Evolutionary conservation across 1,140 invertebrate genomes (phyloP), one percentile per base, ranked within the genome.

Genomic region (Oscheius sp.): DNA sequence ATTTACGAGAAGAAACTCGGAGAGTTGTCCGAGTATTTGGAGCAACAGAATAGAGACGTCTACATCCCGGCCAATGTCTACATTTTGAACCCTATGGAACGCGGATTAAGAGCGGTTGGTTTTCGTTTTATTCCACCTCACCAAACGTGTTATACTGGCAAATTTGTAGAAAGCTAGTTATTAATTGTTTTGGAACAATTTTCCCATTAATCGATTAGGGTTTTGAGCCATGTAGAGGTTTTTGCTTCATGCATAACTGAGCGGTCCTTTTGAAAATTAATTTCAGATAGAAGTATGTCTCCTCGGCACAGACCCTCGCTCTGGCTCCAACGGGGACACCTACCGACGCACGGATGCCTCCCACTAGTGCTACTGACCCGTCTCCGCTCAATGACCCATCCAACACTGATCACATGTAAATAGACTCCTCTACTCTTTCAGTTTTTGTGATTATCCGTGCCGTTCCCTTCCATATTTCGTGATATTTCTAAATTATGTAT

Each of bases 61-160:
- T 71, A 71, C 58, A 59, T 61, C 35, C 36, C 23, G 13, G 69
- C 31, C 61, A 46, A 58, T 26, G 34, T 71, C n/a, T 58, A 63
- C 38, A 71, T 71, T 20, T 23, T 59, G 2, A 71, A 71, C 45
- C 69, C 69, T 15, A 71, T 71, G 69, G 69, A 71, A 58, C 42
- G 69, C 4, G 69, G 69, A 34, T 55, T 71, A 34, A 62, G 69
- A 65, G 69, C 64, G 69, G 69, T 70, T 3, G 31, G 68, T 58
- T 26, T 68, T 52, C 3, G n/a, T 1, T 65, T 7, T 23, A 18
- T 18, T n/a, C 15, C 3, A 49, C 2, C 2, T 20, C 2, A 3
- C 2, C 3, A 3, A 26, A 18, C 20, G 28, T n/a, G n/a, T n/a
- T n/a, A 49, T 20, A 2, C 18, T 49, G 46, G 18, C 20, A 7